Evolutionary conservation across 1,140 invertebrate species (phyloP), one percentile per base, ranked within the genome.

Genomic region (Streblospio benedicti): DNA sequence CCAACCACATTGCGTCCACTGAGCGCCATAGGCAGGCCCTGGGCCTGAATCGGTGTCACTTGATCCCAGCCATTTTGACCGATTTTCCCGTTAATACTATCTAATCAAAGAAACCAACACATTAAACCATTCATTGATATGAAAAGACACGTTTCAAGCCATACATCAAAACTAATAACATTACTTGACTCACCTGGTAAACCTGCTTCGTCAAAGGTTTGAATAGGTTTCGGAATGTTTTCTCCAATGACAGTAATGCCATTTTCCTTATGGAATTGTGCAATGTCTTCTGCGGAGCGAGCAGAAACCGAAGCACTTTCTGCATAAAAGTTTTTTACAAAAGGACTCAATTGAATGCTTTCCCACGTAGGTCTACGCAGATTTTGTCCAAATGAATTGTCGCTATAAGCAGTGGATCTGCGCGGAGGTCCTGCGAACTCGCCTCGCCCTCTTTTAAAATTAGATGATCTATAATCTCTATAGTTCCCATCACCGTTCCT

Each of bases 291-390:
- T n/a, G n/a, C n/a, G 50, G 65, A 60, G 65, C 79, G 70, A 35
- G 81, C 83, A 38, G 86, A 71, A 20, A 90, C 86, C 78, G 87
- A 86, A 2, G 84, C 81, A 76, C 91, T 87, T 50, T 91, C 89
- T 59, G 85, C 81, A 74, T 97, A 97, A 70, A 97, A 91, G 78
- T 95, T 87, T 79, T 97, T 97, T 59, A 87, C 82, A 73, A 97
- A 94, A 32, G 87, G 85, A 63, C 86, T 83, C 27, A 97, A 76
- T 60, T 86, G 82, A 51, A 85, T 81, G 57, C 87, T 70, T 65
- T 93, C 89, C 91, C 92, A 97, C 59, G 83, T 83, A 5, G 90
- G 90, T 72, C 89, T 91, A 3, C 87, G 82, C 43, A 95, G 75
- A 52, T 82, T 82, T 56, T 87, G 86, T 50, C 91, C 91, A 27